These are phyloP conservation scores for Grantiella picta DNA, from an alignment of 2,113 vertebrate species.

Conservation along the genomic window DNA sequence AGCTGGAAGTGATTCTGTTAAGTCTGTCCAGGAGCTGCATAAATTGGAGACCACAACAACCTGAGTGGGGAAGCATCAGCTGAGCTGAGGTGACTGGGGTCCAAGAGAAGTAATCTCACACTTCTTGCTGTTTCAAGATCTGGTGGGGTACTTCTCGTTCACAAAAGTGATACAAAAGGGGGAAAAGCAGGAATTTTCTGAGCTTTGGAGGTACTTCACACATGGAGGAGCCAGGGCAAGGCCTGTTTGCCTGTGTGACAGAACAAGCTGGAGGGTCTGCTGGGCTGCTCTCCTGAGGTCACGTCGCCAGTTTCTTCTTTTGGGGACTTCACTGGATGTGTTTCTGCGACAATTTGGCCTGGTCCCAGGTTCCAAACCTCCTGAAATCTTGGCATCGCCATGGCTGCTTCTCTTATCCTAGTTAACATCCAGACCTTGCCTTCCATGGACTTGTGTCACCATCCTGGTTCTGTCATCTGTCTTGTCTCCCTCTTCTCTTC, in stretches of 20 bases:
- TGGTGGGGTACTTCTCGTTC: not conserved
- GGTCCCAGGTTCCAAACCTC: not conserved
- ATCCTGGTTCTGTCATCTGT: not conserved
- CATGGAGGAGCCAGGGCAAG: not conserved
- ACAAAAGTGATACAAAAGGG: not conserved
- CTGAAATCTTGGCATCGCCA: not conserved
- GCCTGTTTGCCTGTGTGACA: not conserved
- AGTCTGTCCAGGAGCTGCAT: not conserved
- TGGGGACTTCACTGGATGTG: not conserved
- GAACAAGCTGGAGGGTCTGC: not conserved
- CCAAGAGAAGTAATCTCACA: not conserved
- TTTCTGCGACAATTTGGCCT: not conserved
- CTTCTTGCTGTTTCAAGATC: not conserved
- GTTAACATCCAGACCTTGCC: not conserved
- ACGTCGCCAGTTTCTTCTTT: not conserved
- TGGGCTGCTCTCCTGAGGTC: not conserved
- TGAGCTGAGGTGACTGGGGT: not conserved
- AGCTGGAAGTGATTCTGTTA: not conserved
- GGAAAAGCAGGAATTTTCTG: not conserved
- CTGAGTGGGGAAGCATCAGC: fast-evolving
- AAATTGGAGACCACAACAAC: not conserved
- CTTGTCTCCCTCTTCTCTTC: not conserved
- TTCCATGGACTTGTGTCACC: fast-evolving
- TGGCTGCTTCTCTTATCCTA: not conserved
- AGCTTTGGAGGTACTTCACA: not conserved